Evolutionary conservation across 2,888 invertebrate species (phyloP), one percentile per base, ranked within the genome.

Genomic region (Aphelenchoides bicaudatus): DNA sequence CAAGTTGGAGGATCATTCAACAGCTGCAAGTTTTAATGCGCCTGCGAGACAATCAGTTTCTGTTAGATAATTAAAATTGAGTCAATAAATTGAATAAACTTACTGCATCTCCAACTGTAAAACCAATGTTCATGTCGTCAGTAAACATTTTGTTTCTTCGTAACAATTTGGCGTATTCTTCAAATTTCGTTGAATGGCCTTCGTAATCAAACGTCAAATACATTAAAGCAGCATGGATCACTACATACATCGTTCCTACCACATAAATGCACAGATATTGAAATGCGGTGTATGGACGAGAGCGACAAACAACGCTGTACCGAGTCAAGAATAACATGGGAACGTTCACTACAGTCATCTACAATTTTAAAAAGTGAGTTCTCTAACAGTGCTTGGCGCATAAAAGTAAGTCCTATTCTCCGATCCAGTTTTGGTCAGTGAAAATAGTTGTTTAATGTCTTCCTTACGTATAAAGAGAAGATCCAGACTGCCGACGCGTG

Each of bases 281-380:
- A n/a, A 10, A 43, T 21, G 6, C 10, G 23, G 43, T 43, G 23
- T 8, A 43, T 8, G 43, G 43, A 10, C 21, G 16, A 25, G 43
- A 43, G 23, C 43, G 43, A n/a, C 43, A 43, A n/a, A 43, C 43
- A n/a, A 43, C 43, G 21, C 21, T 21, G 43, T 43, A 43, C 21
- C 43, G 43, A 10, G 8, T 19, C 10, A 43, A 21, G 25, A 43
- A 43, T 6, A 25, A 21, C 43, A 43, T 43, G 6, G 43, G 43
- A 25, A 43, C 43, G 43, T 43, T 43, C 6, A 43, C 43, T 6
- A 43, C 43, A n/a, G 43, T 43, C 43, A 8, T 6, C 21, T 43
- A 43, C 6, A 43, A n/a, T 25, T 19, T 25, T 10, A 43, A 43
- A n/a, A n/a, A n/a, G n/a, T n/a, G n/a, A n/a, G n/a, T n/a, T n/a